Base-by-base conservation (phyloP, 2,113 vertebrate genomes). In the Boulengerochromis microlepis region DNA sequence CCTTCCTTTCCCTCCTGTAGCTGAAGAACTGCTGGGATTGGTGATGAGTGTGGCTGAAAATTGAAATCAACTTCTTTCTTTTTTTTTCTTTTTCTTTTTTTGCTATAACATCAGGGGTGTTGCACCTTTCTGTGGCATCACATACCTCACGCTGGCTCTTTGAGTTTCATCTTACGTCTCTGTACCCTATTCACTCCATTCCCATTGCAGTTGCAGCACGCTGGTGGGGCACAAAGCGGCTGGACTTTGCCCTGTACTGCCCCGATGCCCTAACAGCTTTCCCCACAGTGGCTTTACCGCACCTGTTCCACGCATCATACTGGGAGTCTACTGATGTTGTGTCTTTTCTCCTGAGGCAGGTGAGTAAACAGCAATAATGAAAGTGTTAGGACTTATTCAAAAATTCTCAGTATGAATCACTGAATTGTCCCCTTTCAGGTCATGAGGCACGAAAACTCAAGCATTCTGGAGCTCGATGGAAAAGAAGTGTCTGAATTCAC, bases 251-350 rank as follows among this genome's bases (percentile, higher is more conserved):
- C 45, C 97, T 99, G 87, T 99, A 99, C 96, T 99, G 98, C 86
- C 98, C 98, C 0, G 98, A 99, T 0, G 98, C 98, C 4, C 96
- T 99, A 59, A 99, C 97, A 0, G 98, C 98, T 29, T 99, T 99
- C 90, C 98, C 98, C 3, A 99, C 98, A 0, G 97, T 98, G 50
- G 98, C 98, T 22, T 95, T 99, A 91, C 98, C 98, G 0, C 98
- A 99, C 89, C 98, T 99, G 90, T 99, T 99, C 96, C 98, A 99
- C 0, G 98, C 98, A 1, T 99, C 98, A 87, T 99, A 99, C 96
- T 99, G 98, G 98, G 98, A 99, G 90, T 99, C 98, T 9, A 99
- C 98, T 0, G 98, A 99, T 0, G 98, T 99, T 1, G 98, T 99
- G 86, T 98, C 98, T 91, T 99, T 99, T 91, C 96, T 99, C 83